Percentiles rank a stretch among this genome's conserved stretches.
phyloP scores from a whole-genome alignment of 2,113 vertebrate genomes.

The Sander vitreus region DNA sequence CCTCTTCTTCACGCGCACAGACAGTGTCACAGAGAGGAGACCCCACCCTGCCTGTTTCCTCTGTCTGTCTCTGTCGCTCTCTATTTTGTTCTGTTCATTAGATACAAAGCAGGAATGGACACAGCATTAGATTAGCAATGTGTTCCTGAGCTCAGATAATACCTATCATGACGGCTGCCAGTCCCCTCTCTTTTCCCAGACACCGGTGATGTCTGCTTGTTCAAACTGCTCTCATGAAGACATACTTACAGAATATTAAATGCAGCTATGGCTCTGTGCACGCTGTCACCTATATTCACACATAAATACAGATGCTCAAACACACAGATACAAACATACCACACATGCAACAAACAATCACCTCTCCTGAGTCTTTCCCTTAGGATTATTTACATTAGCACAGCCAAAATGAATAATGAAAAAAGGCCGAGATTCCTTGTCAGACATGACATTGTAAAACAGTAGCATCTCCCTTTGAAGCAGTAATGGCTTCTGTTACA shows the following conservation, averaged over 20 bases:
- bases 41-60: constrained; percentile 60
- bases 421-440: constrained; percentile 68
- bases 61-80: constrained; percentile 53
- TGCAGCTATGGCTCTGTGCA: constrained; percentile 23
- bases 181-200: constrained; percentile 33
- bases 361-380: constrained; percentile 48
- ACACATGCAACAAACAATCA: constrained; percentile 57
- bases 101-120: constrained; percentile 54
- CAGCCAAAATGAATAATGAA: constrained; percentile 74
- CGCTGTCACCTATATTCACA: constrained; percentile 40
- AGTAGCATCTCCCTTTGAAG: constrained; percentile 63
- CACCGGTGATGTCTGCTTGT: constrained; percentile 31
- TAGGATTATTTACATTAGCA: constrained; percentile 65
- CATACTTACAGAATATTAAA: constrained; percentile 35
- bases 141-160: constrained; percentile 57
- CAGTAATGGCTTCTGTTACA: constrained; percentile 71
- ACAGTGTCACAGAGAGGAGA: constrained; percentile 71
- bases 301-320: constrained; percentile 23
- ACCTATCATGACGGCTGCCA: constrained; percentile 45
- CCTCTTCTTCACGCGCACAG: constrained; percentile 69
- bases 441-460: constrained; percentile 80
- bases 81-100: constrained; percentile 50
- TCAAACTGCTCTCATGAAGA: constrained; percentile 30
- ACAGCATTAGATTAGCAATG: constrained; percentile 61
- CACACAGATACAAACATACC: constrained; percentile 17